Percentiles rank a stretch among this genome's conserved stretches.
These are phyloP conservation scores for Patiria miniata DNA, from an alignment of 35 echinoderm and acorn worm genomes.

Conservation along the genomic window DNA sequence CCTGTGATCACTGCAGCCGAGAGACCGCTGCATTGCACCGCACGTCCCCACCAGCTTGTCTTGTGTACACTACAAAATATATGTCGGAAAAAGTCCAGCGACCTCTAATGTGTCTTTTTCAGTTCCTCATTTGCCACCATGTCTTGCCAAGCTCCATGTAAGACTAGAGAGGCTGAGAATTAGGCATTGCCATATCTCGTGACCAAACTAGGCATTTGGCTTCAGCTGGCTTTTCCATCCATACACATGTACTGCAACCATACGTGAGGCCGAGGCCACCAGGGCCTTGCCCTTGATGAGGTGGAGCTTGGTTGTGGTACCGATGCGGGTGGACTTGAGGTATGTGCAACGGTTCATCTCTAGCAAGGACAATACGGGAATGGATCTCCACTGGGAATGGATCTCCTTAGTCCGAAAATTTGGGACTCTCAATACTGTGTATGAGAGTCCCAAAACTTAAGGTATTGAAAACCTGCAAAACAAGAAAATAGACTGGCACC, in stretches of 20 bases:
- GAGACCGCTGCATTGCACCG: background rate
- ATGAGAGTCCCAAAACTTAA: no score
- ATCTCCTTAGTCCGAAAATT: no score
- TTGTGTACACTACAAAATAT: background rate
- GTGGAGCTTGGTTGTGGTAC: background rate
- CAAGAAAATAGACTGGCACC: no score
- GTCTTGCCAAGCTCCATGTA: background rate
- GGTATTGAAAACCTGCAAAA: no score
- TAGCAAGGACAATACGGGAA: background rate
- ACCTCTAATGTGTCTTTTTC: background rate
- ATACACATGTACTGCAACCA: background rate
- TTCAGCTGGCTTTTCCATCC: background rate
- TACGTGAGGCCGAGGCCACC: background rate
- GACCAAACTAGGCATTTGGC: background rate
- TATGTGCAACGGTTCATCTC: background rate
- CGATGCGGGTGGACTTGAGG: background rate
- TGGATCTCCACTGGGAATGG: background rate
- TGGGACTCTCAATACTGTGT: no score
- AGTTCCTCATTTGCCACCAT: background rate
- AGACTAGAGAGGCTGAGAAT: background rate
- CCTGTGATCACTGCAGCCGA: background rate
- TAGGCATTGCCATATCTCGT: background rate
- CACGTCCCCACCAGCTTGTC: background rate
- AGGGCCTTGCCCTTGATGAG: slow-evolving; percentile 3
- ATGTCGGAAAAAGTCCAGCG: background rate